Conservation (phyloP, 2,888 invertebrate species). For the Anthrax anthrax region DNA sequence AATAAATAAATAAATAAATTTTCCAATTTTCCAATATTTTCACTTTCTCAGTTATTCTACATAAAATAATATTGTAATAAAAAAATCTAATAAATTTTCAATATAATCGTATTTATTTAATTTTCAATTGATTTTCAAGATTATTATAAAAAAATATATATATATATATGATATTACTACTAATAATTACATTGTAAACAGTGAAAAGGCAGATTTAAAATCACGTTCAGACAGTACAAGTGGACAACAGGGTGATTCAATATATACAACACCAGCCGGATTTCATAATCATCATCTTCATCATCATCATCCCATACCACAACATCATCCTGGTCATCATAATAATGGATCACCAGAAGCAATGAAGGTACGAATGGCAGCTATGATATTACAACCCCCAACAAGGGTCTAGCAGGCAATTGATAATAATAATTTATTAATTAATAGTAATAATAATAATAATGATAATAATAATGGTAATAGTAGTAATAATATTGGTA, state of each 20-base stretch:
- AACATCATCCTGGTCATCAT: conserved; percentile 23
- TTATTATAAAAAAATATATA: too few relatives aligned
- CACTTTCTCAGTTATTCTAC: too few relatives aligned
- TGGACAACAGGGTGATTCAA: conserved; percentile 60
- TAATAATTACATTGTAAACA: conserved; percentile 14
- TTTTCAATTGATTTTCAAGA: too few relatives aligned
- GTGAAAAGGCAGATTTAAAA: conserved; percentile 36
- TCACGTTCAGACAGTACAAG: conserved; percentile 35
- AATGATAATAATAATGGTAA: conserved; percentile 10
- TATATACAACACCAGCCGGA: conserved; percentile 47
- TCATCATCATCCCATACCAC: conserved; percentile 21
- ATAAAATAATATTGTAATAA: too few relatives aligned
- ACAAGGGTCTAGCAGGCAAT: conserved; percentile 54
- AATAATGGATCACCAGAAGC: conserved; percentile 49
- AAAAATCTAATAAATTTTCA: too few relatives aligned
- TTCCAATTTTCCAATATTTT: too few relatives aligned
- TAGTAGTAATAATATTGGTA: conserved; percentile 7
- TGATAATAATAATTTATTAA: conserved; percentile 21
- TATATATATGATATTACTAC: neutral
- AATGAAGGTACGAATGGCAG: conserved; percentile 81
- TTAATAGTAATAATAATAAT: conserved; percentile 8
- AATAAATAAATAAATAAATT: neutral
- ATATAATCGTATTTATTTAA: too few relatives aligned
- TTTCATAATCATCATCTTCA: conserved; percentile 24
- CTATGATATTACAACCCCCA: conserved; percentile 78